A percentile compares a stretch with the other conserved stretches of the same genome.
phyloP scores from a whole-genome alignment of 2,888 invertebrate genomes.

The Pammene fasciana region DNA sequence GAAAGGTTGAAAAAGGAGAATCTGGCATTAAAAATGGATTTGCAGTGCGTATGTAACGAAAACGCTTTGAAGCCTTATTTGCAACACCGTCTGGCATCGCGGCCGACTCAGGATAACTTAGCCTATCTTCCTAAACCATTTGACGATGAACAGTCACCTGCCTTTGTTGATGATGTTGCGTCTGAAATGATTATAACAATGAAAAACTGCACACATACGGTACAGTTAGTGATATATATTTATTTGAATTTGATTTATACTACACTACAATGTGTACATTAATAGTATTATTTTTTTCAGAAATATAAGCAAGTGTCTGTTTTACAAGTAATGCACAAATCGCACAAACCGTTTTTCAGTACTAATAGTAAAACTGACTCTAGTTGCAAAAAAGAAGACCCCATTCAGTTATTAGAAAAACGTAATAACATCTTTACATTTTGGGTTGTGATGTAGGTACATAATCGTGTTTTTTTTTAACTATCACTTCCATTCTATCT shows the following conservation, averaged over 20 bases:
- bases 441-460: no score
- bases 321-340: conserved; percentile 76
- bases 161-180: conserved; percentile 56
- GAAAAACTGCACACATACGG: conserved; percentile 70
- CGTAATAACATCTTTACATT: conserved; percentile 52
- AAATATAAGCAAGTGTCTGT: conserved; percentile 67
- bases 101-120: conserved; percentile 44
- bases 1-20: conserved; percentile 64
- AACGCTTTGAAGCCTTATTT: conserved; percentile 49
- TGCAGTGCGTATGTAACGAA: conserved; percentile 57
- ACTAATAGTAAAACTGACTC: conserved; percentile 44
- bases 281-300: conserved; percentile 53
- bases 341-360: conserved; percentile 56
- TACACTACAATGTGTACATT: background rate
- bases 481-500: background rate
- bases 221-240: conserved; percentile 44
- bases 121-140: conserved; percentile 57
- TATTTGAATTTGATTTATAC: background rate
- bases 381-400: conserved; percentile 61
- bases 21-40: conserved; percentile 58
- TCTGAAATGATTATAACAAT: conserved; percentile 78
- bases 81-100: conserved; percentile 40
- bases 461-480: background rate
- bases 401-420: conserved; percentile 66
- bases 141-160: conserved; percentile 49